Evolutionary conservation across 1,140 invertebrate species (phyloP).

Genomic region (Trichomalopsis sarcophagae): DNA sequence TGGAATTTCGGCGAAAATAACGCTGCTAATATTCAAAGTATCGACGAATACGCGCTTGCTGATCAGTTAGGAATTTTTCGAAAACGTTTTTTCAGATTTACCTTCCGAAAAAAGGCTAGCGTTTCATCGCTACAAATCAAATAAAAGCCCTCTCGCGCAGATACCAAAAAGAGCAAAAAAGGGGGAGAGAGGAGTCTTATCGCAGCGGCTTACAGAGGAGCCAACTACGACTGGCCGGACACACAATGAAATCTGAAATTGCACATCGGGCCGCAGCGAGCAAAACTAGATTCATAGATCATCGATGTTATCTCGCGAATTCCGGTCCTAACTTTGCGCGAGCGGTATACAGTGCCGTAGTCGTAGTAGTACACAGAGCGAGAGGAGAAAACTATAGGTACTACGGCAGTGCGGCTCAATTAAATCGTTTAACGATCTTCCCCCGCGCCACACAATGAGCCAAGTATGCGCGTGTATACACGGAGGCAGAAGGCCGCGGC

Average conservation of each 20-base stretch:
- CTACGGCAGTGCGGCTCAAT: conserved; percentile 29
- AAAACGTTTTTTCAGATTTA: no score
- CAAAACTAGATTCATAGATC: conserved; percentile 46
- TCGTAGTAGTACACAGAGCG: not conserved
- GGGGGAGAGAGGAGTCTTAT: not conserved
- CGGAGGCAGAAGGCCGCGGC: not conserved
- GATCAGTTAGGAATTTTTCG: no score
- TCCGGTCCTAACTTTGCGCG: not conserved
- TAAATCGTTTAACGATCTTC: conserved; percentile 49
- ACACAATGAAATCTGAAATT: conserved; percentile 18
- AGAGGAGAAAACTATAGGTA: not conserved
- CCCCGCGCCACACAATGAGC: not conserved
- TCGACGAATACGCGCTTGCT: no score
- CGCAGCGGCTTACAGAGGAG: not conserved
- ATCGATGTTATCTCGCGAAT: conserved; percentile 30
- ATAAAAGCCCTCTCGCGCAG: not conserved
- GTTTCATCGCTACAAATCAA: not conserved
- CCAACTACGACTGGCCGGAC: not conserved
- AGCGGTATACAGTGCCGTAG: not conserved
- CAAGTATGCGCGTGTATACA: not conserved
- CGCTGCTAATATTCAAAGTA: no score
- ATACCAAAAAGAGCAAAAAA: no score
- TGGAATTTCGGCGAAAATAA: no score
- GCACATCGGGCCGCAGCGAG: not conserved
- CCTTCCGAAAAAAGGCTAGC: no score